phyloP scores from a whole-genome alignment of 35 echinoderm and acorn worm genomes.

The Ophiothrix spiculata region DNA sequence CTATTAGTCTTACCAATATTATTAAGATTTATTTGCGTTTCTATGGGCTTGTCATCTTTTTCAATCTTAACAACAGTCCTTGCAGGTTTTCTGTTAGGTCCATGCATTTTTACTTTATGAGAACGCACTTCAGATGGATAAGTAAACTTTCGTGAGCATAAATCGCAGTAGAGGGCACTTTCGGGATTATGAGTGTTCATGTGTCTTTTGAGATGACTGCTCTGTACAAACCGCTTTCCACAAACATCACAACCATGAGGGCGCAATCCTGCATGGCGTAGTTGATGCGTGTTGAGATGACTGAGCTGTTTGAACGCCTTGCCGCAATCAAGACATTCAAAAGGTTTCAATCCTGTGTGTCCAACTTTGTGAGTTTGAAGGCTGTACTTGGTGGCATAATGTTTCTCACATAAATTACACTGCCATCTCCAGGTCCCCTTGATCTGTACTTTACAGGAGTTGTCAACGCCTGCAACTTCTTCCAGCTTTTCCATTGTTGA shows the following conservation, averaged over 20 bases:
- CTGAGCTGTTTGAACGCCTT: constrained; percentile 61
- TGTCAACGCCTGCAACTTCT: neutral
- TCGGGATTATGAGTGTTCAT: constrained; percentile 36
- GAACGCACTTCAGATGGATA: neutral
- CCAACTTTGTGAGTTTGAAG: constrained; percentile 42
- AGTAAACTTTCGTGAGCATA: neutral
- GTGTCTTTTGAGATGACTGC: constrained; percentile 54
- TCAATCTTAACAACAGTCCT: too few relatives aligned
- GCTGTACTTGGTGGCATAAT: constrained; percentile 52
- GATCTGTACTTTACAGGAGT: neutral
- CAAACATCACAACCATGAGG: constrained; percentile 48
- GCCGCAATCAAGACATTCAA: constrained; percentile 42
- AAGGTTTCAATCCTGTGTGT: constrained; percentile 57
- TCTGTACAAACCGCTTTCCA: constrained; percentile 46
- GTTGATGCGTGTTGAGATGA: constrained; percentile 59
- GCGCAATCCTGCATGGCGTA: constrained; percentile 49
- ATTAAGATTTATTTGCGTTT: constrained; percentile 19
- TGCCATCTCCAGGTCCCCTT: constrained; percentile 39
- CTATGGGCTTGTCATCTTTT: too few relatives aligned
- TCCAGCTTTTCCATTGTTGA: neutral
- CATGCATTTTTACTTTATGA: constrained; percentile 15
- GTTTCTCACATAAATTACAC: constrained; percentile 62
- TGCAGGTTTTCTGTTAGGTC: neutral
- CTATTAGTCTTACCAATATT: neutral
- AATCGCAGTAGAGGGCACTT: neutral